Conservation (phyloP, 2,888 invertebrate species). For the Vandiemenella viatica region DNA sequence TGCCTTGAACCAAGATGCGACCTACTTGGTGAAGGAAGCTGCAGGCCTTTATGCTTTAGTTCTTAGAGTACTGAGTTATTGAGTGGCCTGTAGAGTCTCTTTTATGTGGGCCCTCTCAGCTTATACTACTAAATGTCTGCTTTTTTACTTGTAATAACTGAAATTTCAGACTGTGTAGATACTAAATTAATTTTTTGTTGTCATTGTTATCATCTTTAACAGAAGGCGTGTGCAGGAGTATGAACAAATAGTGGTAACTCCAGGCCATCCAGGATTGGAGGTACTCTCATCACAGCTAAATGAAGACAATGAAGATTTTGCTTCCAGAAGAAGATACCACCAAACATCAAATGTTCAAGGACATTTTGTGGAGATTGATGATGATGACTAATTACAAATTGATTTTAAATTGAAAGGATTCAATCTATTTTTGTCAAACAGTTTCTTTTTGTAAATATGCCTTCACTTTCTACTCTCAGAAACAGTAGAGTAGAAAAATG, state of each 20-base stretch:
- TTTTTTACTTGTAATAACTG: neutral
- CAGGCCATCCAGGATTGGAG: constrained; percentile 61
- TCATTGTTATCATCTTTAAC: constrained; percentile 22
- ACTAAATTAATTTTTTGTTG: neutral
- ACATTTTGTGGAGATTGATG: constrained; percentile 42
- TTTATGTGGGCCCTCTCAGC: too few relatives aligned
- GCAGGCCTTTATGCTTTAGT: too few relatives aligned
- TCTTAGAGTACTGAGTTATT: too few relatives aligned
- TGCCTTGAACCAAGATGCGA: too few relatives aligned
- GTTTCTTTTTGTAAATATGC: too few relatives aligned
- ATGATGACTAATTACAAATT: constrained; percentile 11
- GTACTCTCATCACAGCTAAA: constrained; percentile 77
- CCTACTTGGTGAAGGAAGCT: too few relatives aligned
- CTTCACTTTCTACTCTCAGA: too few relatives aligned
- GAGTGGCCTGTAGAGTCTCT: too few relatives aligned
- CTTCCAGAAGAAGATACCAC: constrained; percentile 81
- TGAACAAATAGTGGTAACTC: constrained; percentile 74
- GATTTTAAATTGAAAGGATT: too few relatives aligned
- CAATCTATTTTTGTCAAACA: too few relatives aligned
- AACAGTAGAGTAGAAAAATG: too few relatives aligned
- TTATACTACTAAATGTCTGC: neutral
- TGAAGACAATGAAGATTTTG: constrained; percentile 90
- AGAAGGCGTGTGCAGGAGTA: constrained; percentile 67
- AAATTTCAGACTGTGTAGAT: neutral
- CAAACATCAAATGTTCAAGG: constrained; percentile 67